phyloP scores from a whole-genome alignment of 1,140 invertebrate genomes.

The Solen grandis region DNA sequence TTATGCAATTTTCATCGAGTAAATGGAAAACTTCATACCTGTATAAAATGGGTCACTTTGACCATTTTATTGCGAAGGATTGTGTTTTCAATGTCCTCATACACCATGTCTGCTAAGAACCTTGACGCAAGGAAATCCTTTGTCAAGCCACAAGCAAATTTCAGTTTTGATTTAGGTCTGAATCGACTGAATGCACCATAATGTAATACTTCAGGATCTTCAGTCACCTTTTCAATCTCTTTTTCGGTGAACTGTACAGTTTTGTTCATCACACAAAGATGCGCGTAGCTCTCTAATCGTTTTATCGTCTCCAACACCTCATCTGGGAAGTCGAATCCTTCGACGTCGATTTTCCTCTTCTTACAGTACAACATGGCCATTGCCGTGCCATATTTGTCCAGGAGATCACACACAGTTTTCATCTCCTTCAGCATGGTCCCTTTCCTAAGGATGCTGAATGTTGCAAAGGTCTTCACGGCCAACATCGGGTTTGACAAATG shows the following conservation, averaged over 20 bases:
- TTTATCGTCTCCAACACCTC: conserved; percentile 57
- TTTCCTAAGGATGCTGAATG: conserved; percentile 51
- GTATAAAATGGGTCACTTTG: conserved; percentile 60
- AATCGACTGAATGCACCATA: conserved; percentile 63
- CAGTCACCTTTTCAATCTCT: conserved; percentile 43
- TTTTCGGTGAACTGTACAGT: conserved; percentile 50
- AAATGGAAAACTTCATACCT: no score
- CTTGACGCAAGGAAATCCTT: conserved; percentile 69
- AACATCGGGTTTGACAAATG: conserved; percentile 60
- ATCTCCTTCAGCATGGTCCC: conserved; percentile 48
- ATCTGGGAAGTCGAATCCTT: conserved; percentile 60
- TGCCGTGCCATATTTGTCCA: conserved; percentile 54
- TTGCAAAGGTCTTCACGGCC: conserved; percentile 48
- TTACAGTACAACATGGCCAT: conserved; percentile 62
- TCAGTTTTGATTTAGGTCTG: conserved; percentile 47
- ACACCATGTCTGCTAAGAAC: conserved; percentile 66
- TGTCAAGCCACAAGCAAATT: conserved; percentile 62
- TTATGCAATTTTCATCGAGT: no score
- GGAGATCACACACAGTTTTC: conserved; percentile 50
- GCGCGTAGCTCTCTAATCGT: conserved; percentile 57
- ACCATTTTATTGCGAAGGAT: conserved; percentile 65
- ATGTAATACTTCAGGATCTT: conserved; percentile 57
- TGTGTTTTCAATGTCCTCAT: conserved; percentile 58
- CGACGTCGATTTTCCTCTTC: conserved; percentile 61
- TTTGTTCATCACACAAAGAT: conserved; percentile 38